These are phyloP conservation scores for Caenorhabditis macrosperma DNA, from an alignment of 2,888 invertebrate genomes.

Conservation along the genomic window DNA sequence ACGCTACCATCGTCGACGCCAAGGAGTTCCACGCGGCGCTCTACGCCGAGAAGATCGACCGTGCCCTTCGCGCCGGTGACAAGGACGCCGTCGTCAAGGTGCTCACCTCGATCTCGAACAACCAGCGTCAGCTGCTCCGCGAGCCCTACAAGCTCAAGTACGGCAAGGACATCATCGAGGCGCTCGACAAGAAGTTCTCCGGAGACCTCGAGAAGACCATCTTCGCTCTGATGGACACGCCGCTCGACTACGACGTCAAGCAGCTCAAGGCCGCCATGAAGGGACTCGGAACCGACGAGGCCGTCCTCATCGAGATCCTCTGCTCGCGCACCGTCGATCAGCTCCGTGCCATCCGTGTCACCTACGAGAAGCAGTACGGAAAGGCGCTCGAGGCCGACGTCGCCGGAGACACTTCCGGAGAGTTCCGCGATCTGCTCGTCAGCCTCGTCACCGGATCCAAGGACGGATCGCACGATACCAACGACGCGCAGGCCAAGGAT, in stretches of 20 bases:
- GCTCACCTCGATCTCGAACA: slow-evolving; percentile 88
- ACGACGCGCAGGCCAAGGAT: slow-evolving; percentile 66
- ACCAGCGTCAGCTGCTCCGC: slow-evolving; percentile 86
- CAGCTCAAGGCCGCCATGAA: slow-evolving; percentile 81
- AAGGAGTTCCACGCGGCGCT: slow-evolving; percentile 66
- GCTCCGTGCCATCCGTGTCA: slow-evolving; percentile 67
- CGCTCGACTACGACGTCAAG: slow-evolving; percentile 81
- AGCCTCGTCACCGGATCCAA: slow-evolving; percentile 77
- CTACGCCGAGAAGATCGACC: slow-evolving; percentile 69
- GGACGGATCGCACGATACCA: slow-evolving; percentile 67
- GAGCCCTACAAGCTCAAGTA: slow-evolving; percentile 73
- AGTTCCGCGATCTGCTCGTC: slow-evolving; percentile 84
- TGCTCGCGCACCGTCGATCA: slow-evolving; percentile 85
- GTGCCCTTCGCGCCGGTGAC: slow-evolving; percentile 69
- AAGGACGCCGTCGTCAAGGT: slow-evolving; percentile 81
- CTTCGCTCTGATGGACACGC: slow-evolving; percentile 79
- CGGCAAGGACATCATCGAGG: slow-evolving; percentile 68
- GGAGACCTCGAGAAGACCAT: slow-evolving; percentile 71
- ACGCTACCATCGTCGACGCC: slow-evolving; percentile 67
- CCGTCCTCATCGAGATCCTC: slow-evolving; percentile 90
- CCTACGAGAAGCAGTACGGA: slow-evolving; percentile 65
- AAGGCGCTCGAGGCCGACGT: slow-evolving; percentile 67
- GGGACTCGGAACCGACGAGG: slow-evolving; percentile 88
- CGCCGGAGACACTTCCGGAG: slow-evolving; percentile 90
- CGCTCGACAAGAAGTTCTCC: slow-evolving; percentile 70